Evolutionary conservation across 2,797 vertebrate genomes (phyloP).

Genomic region (Gallinago stenura): DNA sequence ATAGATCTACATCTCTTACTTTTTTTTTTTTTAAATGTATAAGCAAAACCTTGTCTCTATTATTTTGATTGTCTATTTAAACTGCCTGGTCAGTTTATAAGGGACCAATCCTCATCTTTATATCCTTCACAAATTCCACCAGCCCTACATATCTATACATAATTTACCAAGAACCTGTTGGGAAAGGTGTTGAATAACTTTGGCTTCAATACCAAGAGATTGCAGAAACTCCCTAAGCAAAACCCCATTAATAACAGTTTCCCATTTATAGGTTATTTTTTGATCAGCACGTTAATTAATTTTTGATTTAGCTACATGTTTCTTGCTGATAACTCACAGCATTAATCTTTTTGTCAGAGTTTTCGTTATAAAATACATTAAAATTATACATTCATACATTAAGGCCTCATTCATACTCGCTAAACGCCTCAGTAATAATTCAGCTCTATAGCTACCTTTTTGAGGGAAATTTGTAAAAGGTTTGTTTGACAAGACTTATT

Average conservation of each 20-base stretch:
- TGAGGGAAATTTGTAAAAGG: background rate
- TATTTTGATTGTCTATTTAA: background rate
- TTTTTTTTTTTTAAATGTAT: background rate
- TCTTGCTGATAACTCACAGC: background rate
- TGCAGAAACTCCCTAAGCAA: background rate
- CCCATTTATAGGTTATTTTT: background rate
- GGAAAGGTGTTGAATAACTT: background rate
- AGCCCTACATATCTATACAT: background rate
- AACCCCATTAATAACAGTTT: background rate
- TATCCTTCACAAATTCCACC: background rate
- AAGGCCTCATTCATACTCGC: background rate
- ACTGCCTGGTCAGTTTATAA: background rate
- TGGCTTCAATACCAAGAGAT: background rate
- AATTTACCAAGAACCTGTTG: background rate
- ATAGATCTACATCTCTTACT: background rate
- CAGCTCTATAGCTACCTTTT: background rate
- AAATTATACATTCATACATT: slow-evolving; percentile 6
- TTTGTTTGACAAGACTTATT: slow-evolving; percentile 20
- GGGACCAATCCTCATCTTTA: background rate
- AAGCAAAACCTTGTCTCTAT: background rate
- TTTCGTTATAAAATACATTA: slow-evolving; percentile 29
- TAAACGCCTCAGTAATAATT: slow-evolving; percentile 16
- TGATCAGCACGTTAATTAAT: background rate
- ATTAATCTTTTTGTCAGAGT: slow-evolving; percentile 42
- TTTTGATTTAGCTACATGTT: slow-evolving; percentile 28